Evolutionary conservation across 1,140 invertebrate genomes (phyloP), one percentile per base, ranked within the genome.

Genomic region (Portunus trituberculatus): DNA sequence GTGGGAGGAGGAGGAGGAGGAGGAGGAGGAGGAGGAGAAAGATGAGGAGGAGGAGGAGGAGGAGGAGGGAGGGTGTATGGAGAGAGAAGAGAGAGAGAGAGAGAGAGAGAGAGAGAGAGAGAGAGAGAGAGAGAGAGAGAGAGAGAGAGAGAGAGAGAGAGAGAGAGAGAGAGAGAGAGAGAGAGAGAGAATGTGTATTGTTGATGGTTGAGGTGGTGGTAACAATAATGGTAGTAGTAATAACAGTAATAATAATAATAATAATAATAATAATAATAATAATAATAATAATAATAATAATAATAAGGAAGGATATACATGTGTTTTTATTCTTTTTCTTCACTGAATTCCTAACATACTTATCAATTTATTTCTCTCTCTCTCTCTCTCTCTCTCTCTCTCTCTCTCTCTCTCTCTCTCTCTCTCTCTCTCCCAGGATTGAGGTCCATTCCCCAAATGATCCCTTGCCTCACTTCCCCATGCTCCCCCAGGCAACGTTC

Each of bases 401-500:
- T 29, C 48, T 91, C 16, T 14, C 2, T 91, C 32, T n/a, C 48
- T 45, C n/a, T 52, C 12, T 52, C 28, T 16, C 29, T 48, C 16
- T 28, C 16, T 45, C 48, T 46, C 45, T 91, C 29, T 91, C 32
- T 52, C 48, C 28, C 28, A 52, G 29, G 28, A 84, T 84, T 25
- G 31, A 28, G n/a, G 25, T 28, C 83, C 83, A 48, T 91, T 46
- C 89, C 28, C 12, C 10, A 90, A 32, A 39, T 46, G 32, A 46
- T 90, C 52, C 88, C 32, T 90, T n/a, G 32, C 46, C n/a, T 46
- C 88, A 48, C n/a, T 52, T 46, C 45, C 45, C 89, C 28, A 52
- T 8, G 29, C 16, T 88, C 6, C 16, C 48, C 8, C 46, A 28
- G 39, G 25, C 46, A 16, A 91, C 3, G 4, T 48, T 91, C 16